Evolutionary conservation across 2,113 vertebrate species (phyloP).

Genomic region (Sinocyclocheilus grahami): DNA sequence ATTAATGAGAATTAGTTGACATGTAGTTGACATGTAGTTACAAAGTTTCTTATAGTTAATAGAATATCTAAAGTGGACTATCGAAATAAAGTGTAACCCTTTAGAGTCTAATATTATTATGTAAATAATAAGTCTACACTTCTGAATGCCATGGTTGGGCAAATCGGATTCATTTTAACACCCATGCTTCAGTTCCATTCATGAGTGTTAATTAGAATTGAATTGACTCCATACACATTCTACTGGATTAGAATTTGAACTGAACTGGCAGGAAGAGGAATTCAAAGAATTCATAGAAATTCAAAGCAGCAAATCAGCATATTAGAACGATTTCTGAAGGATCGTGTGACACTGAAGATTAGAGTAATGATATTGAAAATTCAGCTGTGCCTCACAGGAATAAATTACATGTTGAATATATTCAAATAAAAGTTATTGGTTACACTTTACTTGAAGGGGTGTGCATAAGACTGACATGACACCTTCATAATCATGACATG

Average conservation of each 20-base stretch:
- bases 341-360: background rate
- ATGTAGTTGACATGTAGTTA: too few relatives aligned
- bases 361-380: background rate
- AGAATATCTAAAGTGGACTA: too few relatives aligned
- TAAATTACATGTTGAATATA: background rate
- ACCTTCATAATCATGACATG: too few relatives aligned
- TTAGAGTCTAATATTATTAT: background rate
- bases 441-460: too few relatives aligned
- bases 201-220: background rate
- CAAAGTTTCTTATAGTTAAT: too few relatives aligned
- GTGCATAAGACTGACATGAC: too few relatives aligned
- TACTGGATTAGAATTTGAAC: background rate
- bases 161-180: background rate
- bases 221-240: background rate
- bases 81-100: too few relatives aligned
- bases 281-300: background rate
- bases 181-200: background rate
- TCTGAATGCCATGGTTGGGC: background rate
- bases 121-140: background rate
- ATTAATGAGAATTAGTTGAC: too few relatives aligned
- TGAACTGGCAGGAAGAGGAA: background rate
- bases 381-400: background rate
- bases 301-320: background rate
- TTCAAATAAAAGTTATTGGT: background rate
- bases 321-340: background rate